Base-by-base conservation (phyloP, 1,140 invertebrate species). In the Caenorhabditis tropicalis region DNA sequence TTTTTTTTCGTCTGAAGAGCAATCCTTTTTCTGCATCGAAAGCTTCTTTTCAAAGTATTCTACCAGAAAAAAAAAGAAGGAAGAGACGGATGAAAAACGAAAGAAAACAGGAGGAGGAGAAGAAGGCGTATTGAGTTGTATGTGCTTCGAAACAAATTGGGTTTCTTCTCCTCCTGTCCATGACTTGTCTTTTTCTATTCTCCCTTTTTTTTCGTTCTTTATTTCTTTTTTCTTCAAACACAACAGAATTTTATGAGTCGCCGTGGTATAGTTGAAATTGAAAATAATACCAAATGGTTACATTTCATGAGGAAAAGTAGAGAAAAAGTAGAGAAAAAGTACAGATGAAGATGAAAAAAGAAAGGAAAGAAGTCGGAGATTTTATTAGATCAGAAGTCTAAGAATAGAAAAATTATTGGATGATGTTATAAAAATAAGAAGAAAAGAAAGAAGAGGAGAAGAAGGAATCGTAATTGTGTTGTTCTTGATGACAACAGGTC, bases 91-190 rank as follows among this genome's bases (percentile, higher is more conserved):
- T n/a, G n/a, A n/a, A n/a, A n/a, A n/a, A n/a, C n/a, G n/a, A n/a
- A n/a, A n/a, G n/a, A 33, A 19, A 10, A 12, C 10, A 43, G 65
- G n/a, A 74, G 65, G 36, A 74, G 31, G 58, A 65, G 29, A 15
- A 65, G 24, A n/a, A 36, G 65, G 36, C 65, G 65, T 74, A 74
- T 74, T 36, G 65, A 74, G 65, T 74, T 74, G 65, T 74, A 24
- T 74, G 36, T 74, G 65, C 36, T 74, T 74, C 65, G 65, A 74
- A 74, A 74, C 65, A 74, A 74, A 74, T 74, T 74, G 65, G 65
- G 65, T 74, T 74, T 74, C 65, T 74, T 74, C 65, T 39, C 31
- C 58, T 36, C 19, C 31, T 36, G 31, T 31, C 58, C 29, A 9
- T 24, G 36, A 74, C 65, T 74, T 74, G 65, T 21, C 58, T 39